These are phyloP conservation scores for Oncorhynchus masou DNA, from an alignment of 2,113 vertebrate species.

Conservation along the genomic window DNA sequence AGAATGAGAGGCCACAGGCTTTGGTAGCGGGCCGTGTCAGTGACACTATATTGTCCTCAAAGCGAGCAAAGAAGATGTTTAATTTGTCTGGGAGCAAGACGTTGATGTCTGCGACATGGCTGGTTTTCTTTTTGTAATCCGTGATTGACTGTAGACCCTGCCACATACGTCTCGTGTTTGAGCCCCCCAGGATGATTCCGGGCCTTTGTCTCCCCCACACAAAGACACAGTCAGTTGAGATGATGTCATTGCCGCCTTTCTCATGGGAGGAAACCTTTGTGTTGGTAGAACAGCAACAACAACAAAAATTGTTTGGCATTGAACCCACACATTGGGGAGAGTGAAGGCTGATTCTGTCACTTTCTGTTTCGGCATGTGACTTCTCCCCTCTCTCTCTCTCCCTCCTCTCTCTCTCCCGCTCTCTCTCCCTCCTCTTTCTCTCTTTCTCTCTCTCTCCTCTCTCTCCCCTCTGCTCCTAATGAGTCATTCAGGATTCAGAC, in stretches of 20 bases:
- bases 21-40: no score
- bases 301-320: slow-evolving; percentile 77
- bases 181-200: slow-evolving; percentile 67
- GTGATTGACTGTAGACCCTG: no score
- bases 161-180: neutral
- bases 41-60: no score
- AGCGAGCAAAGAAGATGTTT: no score
- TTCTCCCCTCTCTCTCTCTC: slow-evolving; percentile 35
- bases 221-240: slow-evolving; percentile 78
- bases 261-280: slow-evolving; percentile 80
- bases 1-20: no score
- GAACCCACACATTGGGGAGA: slow-evolving; percentile 66
- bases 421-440: no score
- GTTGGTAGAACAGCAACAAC: slow-evolving; percentile 75
- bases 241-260: slow-evolving; percentile 78
- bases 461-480: slow-evolving; percentile 11
- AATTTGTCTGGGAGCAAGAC: no score
- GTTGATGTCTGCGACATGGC: no score
- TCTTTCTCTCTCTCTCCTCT: no score
- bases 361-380: slow-evolving; percentile 71
- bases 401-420: neutral
- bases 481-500: slow-evolving; percentile 51
- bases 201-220: slow-evolving; percentile 72
- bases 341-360: slow-evolving; percentile 64
- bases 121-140: no score